Conservation (phyloP, 2,797 vertebrate genomes). For the Dendrocincla tyrannina region DNA sequence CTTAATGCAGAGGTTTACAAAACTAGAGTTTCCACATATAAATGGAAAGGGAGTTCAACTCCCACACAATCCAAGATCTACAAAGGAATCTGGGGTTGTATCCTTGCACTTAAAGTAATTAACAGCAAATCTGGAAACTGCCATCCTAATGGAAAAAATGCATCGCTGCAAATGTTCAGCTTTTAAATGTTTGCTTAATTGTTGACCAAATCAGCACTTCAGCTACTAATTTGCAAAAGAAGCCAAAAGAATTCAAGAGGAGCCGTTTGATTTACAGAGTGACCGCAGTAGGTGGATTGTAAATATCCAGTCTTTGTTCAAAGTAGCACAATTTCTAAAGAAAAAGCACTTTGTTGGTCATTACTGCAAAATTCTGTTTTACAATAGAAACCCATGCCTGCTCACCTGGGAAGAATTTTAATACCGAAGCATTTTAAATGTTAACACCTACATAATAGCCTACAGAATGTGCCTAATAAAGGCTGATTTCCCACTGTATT, state of each 20-base stretch:
- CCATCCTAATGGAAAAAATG: neutral
- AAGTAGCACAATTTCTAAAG: neutral
- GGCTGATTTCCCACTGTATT: slow-evolving; percentile 53
- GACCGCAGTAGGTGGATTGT: neutral
- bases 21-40: neutral
- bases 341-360: neutral
- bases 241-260: neutral
- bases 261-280: neutral
- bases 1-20: neutral
- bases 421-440: neutral
- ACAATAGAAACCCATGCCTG: neutral
- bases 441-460: slow-evolving; percentile 60
- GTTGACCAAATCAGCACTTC: neutral
- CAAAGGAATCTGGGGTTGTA: neutral
- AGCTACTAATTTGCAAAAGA: neutral
- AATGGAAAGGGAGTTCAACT: neutral
- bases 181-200: neutral
- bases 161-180: neutral
- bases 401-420: slow-evolving; percentile 32
- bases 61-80: neutral
- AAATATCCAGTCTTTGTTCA: neutral
- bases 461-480: slow-evolving; percentile 54
- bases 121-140: neutral
- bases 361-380: neutral
- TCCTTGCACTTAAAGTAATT: neutral